Evolutionary conservation across 2,888 invertebrate species (phyloP), one percentile per base, ranked within the genome.

Genomic region (Drosophila meridionalis): DNA sequence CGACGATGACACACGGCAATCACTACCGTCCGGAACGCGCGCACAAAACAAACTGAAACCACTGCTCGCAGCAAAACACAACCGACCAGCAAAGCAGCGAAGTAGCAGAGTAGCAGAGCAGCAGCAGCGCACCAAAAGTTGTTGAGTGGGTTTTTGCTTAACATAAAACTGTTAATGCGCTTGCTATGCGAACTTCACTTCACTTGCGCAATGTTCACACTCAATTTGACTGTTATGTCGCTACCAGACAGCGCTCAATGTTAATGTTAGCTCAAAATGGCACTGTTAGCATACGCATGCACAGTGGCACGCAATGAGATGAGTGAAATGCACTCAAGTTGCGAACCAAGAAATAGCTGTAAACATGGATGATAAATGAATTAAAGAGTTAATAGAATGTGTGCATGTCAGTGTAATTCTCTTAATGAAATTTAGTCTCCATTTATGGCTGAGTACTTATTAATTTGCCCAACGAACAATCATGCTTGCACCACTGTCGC

Each of bases 11-110:
- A 72, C 57, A 66, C 82, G 60, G 48, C 71, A 62, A 52, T 56
- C 55, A 65, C 57, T 26, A 85, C 85, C 83, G 73, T 80, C 56
- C 69, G 48, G 66, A 58, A 81, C 79, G 81, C 83, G 83, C 81
- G 79, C 83, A 73, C 69, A 85, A 83, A 80, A 83, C 82, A 82
- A 83, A 83, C 74, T 83, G 79, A 64, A 65, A 56, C 42, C 73
- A 62, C 58, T 65, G 45, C 50, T 50, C 59, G 70, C 57, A 64
- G 69, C 73, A 48, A 71, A 78, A 66, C 72, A 78, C 3, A 65
- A 68, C 63, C 30, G 57, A 52, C 48, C 68, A 76, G 50, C 30
- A 30, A 14, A 20, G n/a, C n/a, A 52, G 50, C 32, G n/a, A 9
- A 52, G 50, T 20, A 34, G 5, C n/a, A 28, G 12, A 38, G 30